Percentiles rank a stretch among this genome's conserved stretches.
These are phyloP conservation scores for Drosophila kepulauana DNA, from an alignment of 1,140 invertebrate species.

Conservation along the genomic window DNA sequence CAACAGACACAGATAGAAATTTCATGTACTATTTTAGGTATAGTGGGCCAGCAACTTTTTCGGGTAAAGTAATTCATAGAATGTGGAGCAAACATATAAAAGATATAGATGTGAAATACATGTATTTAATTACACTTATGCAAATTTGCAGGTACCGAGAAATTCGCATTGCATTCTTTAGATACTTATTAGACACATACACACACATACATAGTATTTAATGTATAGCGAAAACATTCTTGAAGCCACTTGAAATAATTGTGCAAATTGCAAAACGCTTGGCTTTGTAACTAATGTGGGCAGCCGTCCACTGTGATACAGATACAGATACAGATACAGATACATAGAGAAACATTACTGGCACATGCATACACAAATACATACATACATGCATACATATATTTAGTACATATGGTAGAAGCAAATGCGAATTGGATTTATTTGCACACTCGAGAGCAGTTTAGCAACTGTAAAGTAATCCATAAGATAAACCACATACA, in stretches of 20 bases:
- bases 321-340: slow-evolving; percentile 20
- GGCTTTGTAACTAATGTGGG: slow-evolving; percentile 41
- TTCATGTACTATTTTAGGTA: slow-evolving; percentile 18
- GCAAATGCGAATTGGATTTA: slow-evolving; percentile 13
- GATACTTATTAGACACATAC: neutral
- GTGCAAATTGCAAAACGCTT: slow-evolving; percentile 18
- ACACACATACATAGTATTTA: slow-evolving; percentile 3
- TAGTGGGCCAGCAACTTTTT: slow-evolving; percentile 46
- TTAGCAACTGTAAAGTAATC: slow-evolving; percentile 9
- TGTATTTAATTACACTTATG: slow-evolving; percentile 20
- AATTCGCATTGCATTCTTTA: slow-evolving; percentile 13
- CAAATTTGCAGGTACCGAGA: slow-evolving; percentile 17
- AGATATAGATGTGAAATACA: slow-evolving; percentile 5
- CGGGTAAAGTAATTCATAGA: slow-evolving; percentile 25
- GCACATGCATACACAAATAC: slow-evolving; percentile 6
- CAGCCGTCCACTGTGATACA: slow-evolving; percentile 53
- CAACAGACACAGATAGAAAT: neutral
- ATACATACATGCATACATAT: neutral
- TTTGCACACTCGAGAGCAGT: neutral
- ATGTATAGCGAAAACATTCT: slow-evolving; percentile 16
- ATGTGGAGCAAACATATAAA: neutral
- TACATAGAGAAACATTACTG: slow-evolving; percentile 5
- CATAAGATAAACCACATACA: slow-evolving; percentile 10
- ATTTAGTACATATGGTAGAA: neutral
- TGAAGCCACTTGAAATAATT: slow-evolving; percentile 10